Evolutionary conservation across 1,140 invertebrate genomes (phyloP).

Genomic region (Listronotus oregonensis): DNA sequence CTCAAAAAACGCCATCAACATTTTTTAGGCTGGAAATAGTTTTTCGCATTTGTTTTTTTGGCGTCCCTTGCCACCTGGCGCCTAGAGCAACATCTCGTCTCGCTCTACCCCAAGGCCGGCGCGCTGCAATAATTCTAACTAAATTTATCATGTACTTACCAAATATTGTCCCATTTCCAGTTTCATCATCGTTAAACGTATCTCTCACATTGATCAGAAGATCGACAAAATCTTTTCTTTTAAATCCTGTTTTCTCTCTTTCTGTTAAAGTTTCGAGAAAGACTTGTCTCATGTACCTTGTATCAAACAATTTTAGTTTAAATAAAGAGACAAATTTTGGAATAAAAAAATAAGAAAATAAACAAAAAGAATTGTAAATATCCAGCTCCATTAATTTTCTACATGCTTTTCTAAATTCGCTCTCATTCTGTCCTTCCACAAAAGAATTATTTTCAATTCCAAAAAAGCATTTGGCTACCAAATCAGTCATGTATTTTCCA

Average conservation of each 20-base stretch:
- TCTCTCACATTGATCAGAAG: conserved; percentile 60
- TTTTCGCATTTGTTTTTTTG: too few relatives aligned
- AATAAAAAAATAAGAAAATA: conserved; percentile 48
- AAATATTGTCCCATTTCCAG: conserved; percentile 25
- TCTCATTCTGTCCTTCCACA: conserved; percentile 51
- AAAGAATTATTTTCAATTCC: conserved; percentile 56
- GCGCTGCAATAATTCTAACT: too few relatives aligned
- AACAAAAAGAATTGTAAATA: conserved; percentile 30
- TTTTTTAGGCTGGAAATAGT: too few relatives aligned
- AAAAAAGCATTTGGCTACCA: conserved; percentile 48
- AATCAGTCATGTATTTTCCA: conserved; percentile 42
- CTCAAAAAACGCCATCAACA: too few relatives aligned
- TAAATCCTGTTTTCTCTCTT: conserved; percentile 48
- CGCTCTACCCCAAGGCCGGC: too few relatives aligned
- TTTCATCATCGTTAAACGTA: conserved; percentile 23
- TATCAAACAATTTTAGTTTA: conserved; percentile 47
- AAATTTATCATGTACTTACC: conserved; percentile 31
- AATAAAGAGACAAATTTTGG: conserved; percentile 45
- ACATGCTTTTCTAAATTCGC: conserved; percentile 51
- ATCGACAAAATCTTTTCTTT: conserved; percentile 63
- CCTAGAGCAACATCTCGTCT: too few relatives aligned
- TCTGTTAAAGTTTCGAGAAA: conserved; percentile 48
- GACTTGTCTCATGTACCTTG: conserved; percentile 46
- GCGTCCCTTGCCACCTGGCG: too few relatives aligned
- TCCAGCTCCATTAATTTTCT: conserved; percentile 41